Evolutionary conservation across 2,113 vertebrate species (phyloP), one percentile per base, ranked within the genome.

Genomic region (Ptilorrhoa leucosticta): DNA sequence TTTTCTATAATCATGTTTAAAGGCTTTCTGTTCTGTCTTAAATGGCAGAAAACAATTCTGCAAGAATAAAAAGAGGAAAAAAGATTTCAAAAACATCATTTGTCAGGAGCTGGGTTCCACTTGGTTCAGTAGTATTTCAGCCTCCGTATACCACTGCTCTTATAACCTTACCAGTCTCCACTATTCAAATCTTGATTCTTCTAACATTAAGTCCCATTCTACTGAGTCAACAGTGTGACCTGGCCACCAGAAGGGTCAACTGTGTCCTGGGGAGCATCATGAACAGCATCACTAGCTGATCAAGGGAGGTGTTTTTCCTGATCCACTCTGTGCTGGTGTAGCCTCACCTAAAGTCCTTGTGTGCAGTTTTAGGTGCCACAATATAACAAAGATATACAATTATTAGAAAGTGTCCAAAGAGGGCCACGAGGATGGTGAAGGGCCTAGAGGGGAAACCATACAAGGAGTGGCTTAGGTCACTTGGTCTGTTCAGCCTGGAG

Each of bases 11-110:
- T 11, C 8, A 54, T n/a, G 7, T 65, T 83, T 58, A 76, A 80
- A 83, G 39, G 4, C 8, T 86, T 91, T 83, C 22, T 65, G 4
- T 48, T 94, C 27, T 64, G 7, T 40, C 35, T 87, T 39, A 45
- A 86, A 50, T 28, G 10, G 3, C 11, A 80, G 35, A 71, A 80
- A 72, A 54, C 6, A 63, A 30, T 40, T n/a, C 13, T 79, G 11
- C 26, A 50, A 50, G 28, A 93, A 80, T 26, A 42, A 61, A 69
- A 69, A 63, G 2, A 79, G 21, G 8, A 56, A 77, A 65, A 77
- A 65, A 37, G 0, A 6, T 33, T 33, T 39, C 15, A 47, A 51
- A 88, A 33, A 0, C 4, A n/a, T 56, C 0, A 26, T 65, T 56
- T 81, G 3, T 40, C 18, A 78, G 16, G 31, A 60, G 15, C 23